Evolutionary conservation across 2,113 vertebrate genomes (phyloP).

Genomic region (Scomber colias): DNA sequence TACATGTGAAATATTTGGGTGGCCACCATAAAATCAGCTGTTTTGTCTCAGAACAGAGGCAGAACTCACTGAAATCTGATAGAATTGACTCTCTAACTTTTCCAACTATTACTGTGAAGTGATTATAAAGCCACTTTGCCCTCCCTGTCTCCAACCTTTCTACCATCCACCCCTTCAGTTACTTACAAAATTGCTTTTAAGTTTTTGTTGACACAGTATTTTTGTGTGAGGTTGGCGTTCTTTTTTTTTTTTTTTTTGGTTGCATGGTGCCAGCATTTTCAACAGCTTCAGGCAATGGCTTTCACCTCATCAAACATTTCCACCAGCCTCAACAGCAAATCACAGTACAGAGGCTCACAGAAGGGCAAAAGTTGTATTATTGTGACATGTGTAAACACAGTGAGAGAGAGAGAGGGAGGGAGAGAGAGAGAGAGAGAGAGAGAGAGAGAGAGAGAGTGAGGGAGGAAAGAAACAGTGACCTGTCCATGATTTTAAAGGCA

Average conservation of each 20-base stretch:
- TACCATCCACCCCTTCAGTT: constrained; percentile 18
- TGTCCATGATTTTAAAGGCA: neutral
- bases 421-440: too few relatives aligned
- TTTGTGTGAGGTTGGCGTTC: neutral
- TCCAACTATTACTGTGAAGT: constrained; percentile 13
- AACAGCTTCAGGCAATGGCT: constrained; percentile 35
- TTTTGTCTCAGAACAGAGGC: neutral
- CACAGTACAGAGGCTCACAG: neutral
- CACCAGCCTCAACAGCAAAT: neutral
- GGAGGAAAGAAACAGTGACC: neutral
- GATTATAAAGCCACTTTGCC: constrained; percentile 12
- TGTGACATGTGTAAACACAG: neutral
- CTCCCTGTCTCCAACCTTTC: constrained; percentile 13
- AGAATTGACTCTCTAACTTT: neutral
- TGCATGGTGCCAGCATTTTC: constrained; percentile 40
- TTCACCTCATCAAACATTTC: constrained; percentile 28
- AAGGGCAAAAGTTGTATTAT: neutral
- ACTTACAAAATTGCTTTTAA: constrained; percentile 51
- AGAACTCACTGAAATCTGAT: neutral
- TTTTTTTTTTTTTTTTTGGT: constrained; percentile 25
- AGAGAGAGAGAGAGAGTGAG: neutral
- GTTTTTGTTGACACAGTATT: constrained; percentile 37
- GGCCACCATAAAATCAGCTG: neutral
- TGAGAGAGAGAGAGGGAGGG: neutral
- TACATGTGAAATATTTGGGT: neutral